Conservation (phyloP, 2,888 invertebrate species). For the Lottia gigantea region DNA sequence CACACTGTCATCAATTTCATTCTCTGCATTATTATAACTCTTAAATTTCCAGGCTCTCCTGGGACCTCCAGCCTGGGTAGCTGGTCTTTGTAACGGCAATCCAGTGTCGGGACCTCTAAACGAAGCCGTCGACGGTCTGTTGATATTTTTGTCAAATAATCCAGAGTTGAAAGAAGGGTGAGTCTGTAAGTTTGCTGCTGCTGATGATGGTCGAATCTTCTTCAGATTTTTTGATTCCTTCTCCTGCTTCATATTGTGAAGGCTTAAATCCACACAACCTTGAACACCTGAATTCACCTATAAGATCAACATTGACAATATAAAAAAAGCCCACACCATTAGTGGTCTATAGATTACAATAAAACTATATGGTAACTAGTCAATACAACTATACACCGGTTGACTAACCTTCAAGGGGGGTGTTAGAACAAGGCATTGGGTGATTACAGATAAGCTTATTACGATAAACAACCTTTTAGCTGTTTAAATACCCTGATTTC, state of each 20-base stretch:
- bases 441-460: too few species aligned
- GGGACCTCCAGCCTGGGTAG: conserved; percentile 56
- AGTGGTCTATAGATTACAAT: too few species aligned
- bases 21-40: conserved; percentile 33
- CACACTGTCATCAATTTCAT: conserved; percentile 40
- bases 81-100: conserved; percentile 43
- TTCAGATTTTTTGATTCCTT: conserved; percentile 28
- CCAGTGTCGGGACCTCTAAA: conserved; percentile 28
- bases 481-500: too few species aligned
- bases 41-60: conserved; percentile 33
- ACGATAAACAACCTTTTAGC: too few species aligned
- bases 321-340: too few species aligned
- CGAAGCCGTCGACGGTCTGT: conserved; percentile 54
- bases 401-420: too few species aligned
- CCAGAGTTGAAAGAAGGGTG: conserved; percentile 59
- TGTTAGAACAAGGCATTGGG: too few species aligned
- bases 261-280: too few species aligned
- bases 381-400: too few species aligned
- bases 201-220: conserved; percentile 62
- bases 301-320: too few species aligned
- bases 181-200: conserved; percentile 63
- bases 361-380: too few species aligned
- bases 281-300: too few species aligned
- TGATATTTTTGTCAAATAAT: conserved; percentile 50
- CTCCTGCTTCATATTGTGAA: conserved; percentile 10